These are phyloP conservation scores for Drusus annulatus DNA, from an alignment of 1,140 invertebrate genomes.

Conservation along the genomic window DNA sequence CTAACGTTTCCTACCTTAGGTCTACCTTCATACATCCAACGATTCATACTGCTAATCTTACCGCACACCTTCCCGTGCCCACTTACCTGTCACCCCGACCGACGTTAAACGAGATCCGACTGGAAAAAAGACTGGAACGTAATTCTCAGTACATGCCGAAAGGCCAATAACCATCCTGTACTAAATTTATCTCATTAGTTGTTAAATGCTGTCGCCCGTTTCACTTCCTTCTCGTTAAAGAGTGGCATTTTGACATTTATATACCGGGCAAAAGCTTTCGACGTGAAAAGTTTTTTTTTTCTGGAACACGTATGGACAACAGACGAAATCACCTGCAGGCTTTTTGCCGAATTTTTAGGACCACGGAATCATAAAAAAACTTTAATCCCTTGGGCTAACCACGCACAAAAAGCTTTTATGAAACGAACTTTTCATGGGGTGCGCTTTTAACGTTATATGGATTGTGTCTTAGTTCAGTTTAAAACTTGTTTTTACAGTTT, in stretches of 20 bases:
- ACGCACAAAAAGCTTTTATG: constrained; percentile 34
- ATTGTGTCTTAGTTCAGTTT: constrained; percentile 25
- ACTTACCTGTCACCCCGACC: constrained; percentile 2
- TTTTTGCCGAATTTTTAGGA: constrained; percentile 33
- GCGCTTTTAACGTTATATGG: not conserved
- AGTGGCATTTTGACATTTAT: not conserved
- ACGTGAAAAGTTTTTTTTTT: not conserved
- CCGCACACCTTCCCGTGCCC: not conserved
- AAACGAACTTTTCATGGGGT: not conserved
- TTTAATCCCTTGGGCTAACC: constrained; percentile 35
- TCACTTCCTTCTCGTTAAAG: not conserved
- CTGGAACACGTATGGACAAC: constrained; percentile 5
- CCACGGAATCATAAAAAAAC: constrained; percentile 34
- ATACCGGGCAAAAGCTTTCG: not conserved
- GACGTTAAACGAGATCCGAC: not conserved
- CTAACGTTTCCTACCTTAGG: constrained; percentile 19
- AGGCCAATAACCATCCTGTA: constrained; percentile 4
- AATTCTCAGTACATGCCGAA: not conserved
- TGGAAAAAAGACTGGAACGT: not conserved
- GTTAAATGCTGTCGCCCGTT: too few relatives aligned
- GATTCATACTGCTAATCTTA: too few relatives aligned
- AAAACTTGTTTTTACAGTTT: constrained; percentile 17
- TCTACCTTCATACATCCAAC: too few relatives aligned
- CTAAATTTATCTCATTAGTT: too few relatives aligned
- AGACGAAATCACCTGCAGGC: constrained; percentile 30